Base-by-base conservation (phyloP, 2,888 invertebrate species). In the Hedya salicella region DNA sequence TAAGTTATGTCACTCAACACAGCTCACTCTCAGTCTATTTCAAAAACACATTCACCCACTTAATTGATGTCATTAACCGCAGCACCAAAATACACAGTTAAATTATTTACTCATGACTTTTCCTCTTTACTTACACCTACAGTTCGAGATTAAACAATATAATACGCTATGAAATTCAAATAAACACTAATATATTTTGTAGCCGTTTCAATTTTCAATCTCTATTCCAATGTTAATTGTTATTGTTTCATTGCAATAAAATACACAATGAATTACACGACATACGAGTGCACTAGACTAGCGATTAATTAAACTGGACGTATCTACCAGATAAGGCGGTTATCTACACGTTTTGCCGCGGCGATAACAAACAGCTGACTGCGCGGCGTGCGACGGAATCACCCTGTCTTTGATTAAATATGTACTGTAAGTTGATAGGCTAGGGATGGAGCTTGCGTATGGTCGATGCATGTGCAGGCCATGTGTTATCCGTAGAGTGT, bases 281-380 rank as follows among this genome's bases (percentile, higher is more conserved):
- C 56, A 30, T 13, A 8, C 42, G 13, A 13, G 16, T 44, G 30
- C 6, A 30, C 30, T 17, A 56, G 42, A 56, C 42, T 30, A 42
- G 42, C 16, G 36, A 57, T 42, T 57, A 64, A 57, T 57, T 42
- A 16, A 30, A 40, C 11, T 39, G n/a, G 9, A 36, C 5, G 25
- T 64, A 64, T 64, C 63, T 42, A 32, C 14, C 13, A 50, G 63
- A 64, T 64, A 64, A 19, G 13, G 36, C 36, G 11, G 68, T 60
- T 68, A 30, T 70, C 25, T 64, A 49, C 59, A 49, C 77, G 77
- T 70, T 68, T 67, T 25, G 65, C 42, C 63, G 69, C 19, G 36
- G 19, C 66, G 78, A 74, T 76, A 70, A 69, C 73, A 30, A 71
- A 74, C 78, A 75, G 77, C 78, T 78, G 77, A 78, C 73, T 78